Evolutionary conservation across 92 coral and sea anemone genomes (phyloP).

Genomic region (Palythoa grandiflora): DNA sequence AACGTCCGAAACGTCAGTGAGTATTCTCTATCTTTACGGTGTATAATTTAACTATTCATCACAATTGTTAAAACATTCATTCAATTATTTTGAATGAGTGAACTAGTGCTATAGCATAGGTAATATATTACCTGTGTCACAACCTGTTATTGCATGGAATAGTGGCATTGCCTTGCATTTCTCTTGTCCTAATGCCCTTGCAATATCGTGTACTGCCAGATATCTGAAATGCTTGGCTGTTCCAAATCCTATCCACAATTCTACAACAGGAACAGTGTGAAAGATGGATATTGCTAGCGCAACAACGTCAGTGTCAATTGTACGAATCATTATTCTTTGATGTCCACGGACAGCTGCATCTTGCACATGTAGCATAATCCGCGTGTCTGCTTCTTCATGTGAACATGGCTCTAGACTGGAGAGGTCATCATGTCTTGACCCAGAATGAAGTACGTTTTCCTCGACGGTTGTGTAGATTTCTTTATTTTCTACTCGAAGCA

Average conservation of each 20-base stretch:
- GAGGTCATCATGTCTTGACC: background rate
- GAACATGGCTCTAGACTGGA: background rate
- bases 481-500: background rate
- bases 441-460: background rate
- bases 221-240: background rate
- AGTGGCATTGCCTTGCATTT: background rate
- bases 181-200: background rate
- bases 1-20: background rate
- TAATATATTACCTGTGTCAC: background rate
- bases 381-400: background rate
- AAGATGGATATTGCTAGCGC: background rate
- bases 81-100: no score
- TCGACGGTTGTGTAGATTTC: constrained; percentile 27
- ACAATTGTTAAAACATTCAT: no score
- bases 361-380: background rate
- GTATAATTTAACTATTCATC: no score
- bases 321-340: background rate
- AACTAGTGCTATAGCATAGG: no score
- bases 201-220: background rate
- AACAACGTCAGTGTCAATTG: background rate
- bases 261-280: background rate
- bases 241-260: background rate
- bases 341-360: background rate
- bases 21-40: no score
- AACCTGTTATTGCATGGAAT: constrained; percentile 18